phyloP scores from a whole-genome alignment of 2,113 vertebrate genomes.

The Trinectes maculatus region DNA sequence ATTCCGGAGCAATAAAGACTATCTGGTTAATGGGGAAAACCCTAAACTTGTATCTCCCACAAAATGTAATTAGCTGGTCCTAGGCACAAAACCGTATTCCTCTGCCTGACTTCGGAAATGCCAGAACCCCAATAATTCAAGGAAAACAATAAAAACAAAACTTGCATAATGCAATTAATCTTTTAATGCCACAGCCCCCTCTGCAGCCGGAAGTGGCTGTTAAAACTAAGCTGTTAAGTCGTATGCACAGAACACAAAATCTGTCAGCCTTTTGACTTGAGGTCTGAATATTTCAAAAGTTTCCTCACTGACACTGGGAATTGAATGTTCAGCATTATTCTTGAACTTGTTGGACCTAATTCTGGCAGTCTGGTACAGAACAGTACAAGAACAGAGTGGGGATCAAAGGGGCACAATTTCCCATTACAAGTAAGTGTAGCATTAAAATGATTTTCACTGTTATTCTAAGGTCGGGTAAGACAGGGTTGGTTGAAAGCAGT shows the following conservation, averaged over 20 bases:
- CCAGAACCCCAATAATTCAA: too few relatives aligned
- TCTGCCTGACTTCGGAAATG: neutral
- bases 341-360: neutral
- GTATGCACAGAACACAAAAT: too few relatives aligned
- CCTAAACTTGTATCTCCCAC: neutral
- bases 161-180: too few relatives aligned
- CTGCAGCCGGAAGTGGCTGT: too few relatives aligned
- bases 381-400: too few relatives aligned
- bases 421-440: neutral
- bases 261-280: too few relatives aligned
- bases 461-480: neutral
- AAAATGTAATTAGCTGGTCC: slow-evolving; percentile 6
- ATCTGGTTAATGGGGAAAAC: neutral
- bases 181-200: too few relatives aligned
- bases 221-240: too few relatives aligned
- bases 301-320: too few relatives aligned
- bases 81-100: neutral
- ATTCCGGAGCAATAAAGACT: neutral
- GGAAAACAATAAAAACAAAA: too few relatives aligned
- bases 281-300: too few relatives aligned
- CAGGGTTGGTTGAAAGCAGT: neutral
- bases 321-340: neutral
- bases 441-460: neutral
- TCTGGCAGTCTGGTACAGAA: neutral
- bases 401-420: neutral